phyloP scores from a whole-genome alignment of 2,888 invertebrate species.

The Chymomyza procnemis region DNA sequence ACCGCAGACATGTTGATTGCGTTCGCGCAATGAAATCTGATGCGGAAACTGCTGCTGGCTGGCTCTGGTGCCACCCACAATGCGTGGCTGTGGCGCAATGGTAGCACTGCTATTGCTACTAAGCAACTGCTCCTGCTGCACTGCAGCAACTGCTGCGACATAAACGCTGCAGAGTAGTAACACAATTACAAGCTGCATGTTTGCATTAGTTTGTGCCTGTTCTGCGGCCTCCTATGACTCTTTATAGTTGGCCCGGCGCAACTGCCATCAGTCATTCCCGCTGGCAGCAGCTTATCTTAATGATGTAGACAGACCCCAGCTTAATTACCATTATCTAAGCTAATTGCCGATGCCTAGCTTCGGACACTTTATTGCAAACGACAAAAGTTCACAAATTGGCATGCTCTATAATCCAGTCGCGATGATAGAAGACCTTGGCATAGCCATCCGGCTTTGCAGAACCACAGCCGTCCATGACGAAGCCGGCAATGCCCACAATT shows the following conservation, averaged over 20 bases:
- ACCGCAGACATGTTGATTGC: conserved; percentile 65
- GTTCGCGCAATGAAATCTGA: conserved; percentile 74
- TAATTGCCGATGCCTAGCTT: neutral
- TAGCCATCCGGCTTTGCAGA: conserved; percentile 60
- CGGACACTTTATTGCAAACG: neutral
- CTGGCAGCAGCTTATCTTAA: neutral
- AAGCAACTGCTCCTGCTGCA: neutral
- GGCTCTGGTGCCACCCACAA: conserved; percentile 76
- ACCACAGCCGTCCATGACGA: conserved; percentile 66
- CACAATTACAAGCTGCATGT: neutral
- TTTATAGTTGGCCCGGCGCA: neutral
- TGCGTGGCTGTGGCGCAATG: conserved; percentile 33
- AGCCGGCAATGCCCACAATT: conserved; percentile 70
- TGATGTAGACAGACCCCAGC: neutral
- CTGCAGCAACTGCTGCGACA: no score
- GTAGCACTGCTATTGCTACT: neutral
- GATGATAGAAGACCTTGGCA: conserved; percentile 58
- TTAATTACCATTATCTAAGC: neutral
- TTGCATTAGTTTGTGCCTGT: neutral
- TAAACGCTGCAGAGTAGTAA: neutral
- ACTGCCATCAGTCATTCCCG: neutral
- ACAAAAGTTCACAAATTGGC: conserved; percentile 33
- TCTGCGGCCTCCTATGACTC: neutral
- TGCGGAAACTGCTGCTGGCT: conserved; percentile 74
- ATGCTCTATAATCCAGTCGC: conserved; percentile 55